Conservation (phyloP, 2,888 invertebrate species). For the Nasonovia ribisnigri region DNA sequence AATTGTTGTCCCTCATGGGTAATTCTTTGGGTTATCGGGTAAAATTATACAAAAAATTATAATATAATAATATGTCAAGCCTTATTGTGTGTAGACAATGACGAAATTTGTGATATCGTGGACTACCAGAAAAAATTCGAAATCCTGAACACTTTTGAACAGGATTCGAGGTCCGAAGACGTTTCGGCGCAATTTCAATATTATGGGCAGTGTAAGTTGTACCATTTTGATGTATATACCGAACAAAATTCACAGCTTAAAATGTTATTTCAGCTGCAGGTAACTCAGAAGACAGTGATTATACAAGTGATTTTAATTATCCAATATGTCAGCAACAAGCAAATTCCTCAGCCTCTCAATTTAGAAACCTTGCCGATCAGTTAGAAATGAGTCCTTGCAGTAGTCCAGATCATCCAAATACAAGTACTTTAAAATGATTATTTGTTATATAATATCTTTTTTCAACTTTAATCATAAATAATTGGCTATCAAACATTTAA, state of each 20-base stretch:
- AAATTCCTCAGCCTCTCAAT: conserved; percentile 93
- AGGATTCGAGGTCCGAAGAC: conserved; percentile 83
- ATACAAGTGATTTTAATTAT: conserved; percentile 95
- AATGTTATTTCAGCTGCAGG: conserved; percentile 78
- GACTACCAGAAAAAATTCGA: conserved; percentile 92
- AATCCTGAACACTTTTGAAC: conserved; percentile 89
- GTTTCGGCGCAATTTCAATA: conserved; percentile 84
- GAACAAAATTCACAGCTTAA: no score
- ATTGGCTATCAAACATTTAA: not conserved
- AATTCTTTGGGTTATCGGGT: not conserved
- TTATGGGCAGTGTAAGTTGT: conserved; percentile 82
- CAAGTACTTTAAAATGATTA: not conserved
- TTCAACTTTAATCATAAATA: not conserved
- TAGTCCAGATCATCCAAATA: conserved; percentile 57
- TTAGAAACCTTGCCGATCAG: conserved; percentile 82
- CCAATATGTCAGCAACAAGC: conserved; percentile 85
- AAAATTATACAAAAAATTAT: not conserved
- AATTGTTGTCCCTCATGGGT: not conserved
- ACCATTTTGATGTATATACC: not conserved
- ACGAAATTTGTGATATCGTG: conserved; percentile 60
- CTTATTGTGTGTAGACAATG: conserved; percentile 60
- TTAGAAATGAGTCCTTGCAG: conserved; percentile 70
- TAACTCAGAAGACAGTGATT: conserved; percentile 96
- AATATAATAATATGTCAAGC: conserved; percentile 24
- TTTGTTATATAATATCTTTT: not conserved